These are phyloP conservation scores for Coturnix japonica DNA, from an alignment of 2,113 vertebrate genomes.

Conservation along the genomic window DNA sequence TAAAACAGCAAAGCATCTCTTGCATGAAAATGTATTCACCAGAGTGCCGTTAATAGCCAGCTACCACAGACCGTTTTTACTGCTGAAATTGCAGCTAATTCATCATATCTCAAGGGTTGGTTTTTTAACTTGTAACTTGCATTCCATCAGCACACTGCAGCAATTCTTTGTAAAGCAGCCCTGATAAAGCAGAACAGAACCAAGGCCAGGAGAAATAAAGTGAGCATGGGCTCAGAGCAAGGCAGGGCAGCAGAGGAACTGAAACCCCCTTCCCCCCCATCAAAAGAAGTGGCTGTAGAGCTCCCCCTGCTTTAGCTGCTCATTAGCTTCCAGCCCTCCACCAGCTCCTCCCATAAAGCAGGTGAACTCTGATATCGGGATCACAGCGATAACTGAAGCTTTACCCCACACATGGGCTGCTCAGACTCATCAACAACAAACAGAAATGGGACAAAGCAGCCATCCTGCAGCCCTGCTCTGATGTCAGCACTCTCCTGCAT, in stretches of 20 bases:
- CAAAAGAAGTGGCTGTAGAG: constrained; percentile 51
- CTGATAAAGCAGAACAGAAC: constrained; percentile 37
- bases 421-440: constrained; percentile 19
- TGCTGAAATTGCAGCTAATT: constrained; percentile 67
- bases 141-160: constrained; percentile 43
- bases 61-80: constrained; percentile 43
- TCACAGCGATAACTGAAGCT: constrained; percentile 59
- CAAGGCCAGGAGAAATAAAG: constrained; percentile 44
- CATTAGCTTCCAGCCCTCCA: constrained; percentile 66
- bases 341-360: constrained; percentile 56
- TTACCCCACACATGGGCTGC: constrained; percentile 13
- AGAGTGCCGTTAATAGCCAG: constrained; percentile 59
- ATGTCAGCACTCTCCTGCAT: not conserved
- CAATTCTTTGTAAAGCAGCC: constrained; percentile 24
- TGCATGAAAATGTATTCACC: constrained; percentile 63
- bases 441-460: constrained; percentile 25
- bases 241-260: not conserved
- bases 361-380: constrained; percentile 60
- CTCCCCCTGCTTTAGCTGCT: constrained; percentile 65
- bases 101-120: constrained; percentile 61
- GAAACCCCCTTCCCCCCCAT: not conserved
- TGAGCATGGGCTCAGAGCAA: constrained; percentile 22
- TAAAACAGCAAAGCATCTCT: constrained; percentile 57
- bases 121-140: not conserved
- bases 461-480: constrained; percentile 1